These are phyloP conservation scores for Nylanderia fulva DNA, from an alignment of 1,140 invertebrate species.

Conservation along the genomic window DNA sequence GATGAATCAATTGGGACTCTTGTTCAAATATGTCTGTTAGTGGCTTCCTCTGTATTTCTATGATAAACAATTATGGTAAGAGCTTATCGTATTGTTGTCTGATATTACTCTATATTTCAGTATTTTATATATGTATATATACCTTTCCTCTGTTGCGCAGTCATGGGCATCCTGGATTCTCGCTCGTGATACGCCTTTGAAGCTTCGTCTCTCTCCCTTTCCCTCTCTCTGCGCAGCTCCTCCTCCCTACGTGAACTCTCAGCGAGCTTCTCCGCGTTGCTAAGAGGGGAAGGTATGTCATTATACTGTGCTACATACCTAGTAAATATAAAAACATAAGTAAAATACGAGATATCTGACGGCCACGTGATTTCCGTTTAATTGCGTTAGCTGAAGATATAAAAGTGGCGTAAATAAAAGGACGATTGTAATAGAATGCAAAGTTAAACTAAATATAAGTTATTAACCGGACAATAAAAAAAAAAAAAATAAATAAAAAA, in stretches of 20 bases:
- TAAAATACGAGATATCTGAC: constrained; percentile 68
- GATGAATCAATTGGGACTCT: constrained; percentile 82
- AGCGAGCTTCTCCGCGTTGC: constrained; percentile 84
- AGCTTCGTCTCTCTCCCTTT: constrained; percentile 82
- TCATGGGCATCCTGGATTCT: constrained; percentile 79
- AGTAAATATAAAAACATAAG: constrained; percentile 82
- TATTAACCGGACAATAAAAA: constrained; percentile 34
- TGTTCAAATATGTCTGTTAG: constrained; percentile 84
- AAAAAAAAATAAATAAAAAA: no score
- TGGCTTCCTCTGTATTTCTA: constrained; percentile 84
- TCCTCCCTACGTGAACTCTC: constrained; percentile 83
- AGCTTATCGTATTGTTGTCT: background rate
- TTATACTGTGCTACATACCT: constrained; percentile 85
- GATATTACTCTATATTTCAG: background rate
- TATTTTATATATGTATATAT: constrained; percentile 24
- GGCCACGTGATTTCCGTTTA: constrained; percentile 61
- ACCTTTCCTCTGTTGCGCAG: constrained; percentile 84
- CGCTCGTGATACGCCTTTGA: constrained; percentile 84
- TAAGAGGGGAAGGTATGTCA: constrained; percentile 85
- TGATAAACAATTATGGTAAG: background rate
- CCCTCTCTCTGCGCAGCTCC: constrained; percentile 83
- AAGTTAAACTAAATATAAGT: constrained; percentile 26
- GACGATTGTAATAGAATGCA: constrained; percentile 5
- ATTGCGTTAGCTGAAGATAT: constrained; percentile 50
- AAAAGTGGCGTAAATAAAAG: constrained; percentile 48